Conservation (phyloP, 2,797 vertebrate genomes). For the Semotilus atromaculatus region DNA sequence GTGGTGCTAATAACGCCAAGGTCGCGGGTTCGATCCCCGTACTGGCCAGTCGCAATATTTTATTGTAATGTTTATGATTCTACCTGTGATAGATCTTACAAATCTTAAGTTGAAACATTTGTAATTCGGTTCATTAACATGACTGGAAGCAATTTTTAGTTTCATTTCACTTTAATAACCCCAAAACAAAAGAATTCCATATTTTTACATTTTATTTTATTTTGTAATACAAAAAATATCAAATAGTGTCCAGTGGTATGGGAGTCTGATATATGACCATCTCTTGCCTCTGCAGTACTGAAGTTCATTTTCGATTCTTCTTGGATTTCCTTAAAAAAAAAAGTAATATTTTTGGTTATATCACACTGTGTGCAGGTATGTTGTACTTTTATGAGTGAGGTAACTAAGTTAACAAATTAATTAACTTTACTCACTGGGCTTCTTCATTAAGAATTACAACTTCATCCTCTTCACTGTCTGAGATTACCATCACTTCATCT, state of each 20-base stretch:
- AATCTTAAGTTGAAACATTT: not conserved
- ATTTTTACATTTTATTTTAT: not conserved
- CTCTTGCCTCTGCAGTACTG: not conserved
- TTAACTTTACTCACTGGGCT: conserved; percentile 35
- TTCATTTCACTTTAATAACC: not conserved
- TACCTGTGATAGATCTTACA: rapidly evolving
- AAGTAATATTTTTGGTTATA: not conserved
- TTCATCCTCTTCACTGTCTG: conserved; percentile 96
- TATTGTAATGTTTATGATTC: no score
- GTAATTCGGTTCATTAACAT: not conserved
- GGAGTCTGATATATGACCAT: not conserved
- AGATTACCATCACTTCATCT: conserved; percentile 87
- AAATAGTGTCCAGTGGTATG: not conserved
- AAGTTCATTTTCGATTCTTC: conserved; percentile 4
- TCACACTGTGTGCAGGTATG: not conserved
- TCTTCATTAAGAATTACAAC: conserved; percentile 88
- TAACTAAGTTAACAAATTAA: not conserved
- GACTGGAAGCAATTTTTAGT: not conserved
- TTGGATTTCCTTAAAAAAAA: conserved; percentile 31
- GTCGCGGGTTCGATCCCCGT: conserved; percentile 77
- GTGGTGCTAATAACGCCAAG: conserved; percentile 79
- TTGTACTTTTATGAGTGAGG: not conserved
- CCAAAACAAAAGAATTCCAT: not conserved
- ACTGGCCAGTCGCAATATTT: conserved; percentile 48
- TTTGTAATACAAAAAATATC: conserved; percentile 24